phyloP scores from a whole-genome alignment of 2,888 invertebrate genomes.

The Torymus aiolomorphi region DNA sequence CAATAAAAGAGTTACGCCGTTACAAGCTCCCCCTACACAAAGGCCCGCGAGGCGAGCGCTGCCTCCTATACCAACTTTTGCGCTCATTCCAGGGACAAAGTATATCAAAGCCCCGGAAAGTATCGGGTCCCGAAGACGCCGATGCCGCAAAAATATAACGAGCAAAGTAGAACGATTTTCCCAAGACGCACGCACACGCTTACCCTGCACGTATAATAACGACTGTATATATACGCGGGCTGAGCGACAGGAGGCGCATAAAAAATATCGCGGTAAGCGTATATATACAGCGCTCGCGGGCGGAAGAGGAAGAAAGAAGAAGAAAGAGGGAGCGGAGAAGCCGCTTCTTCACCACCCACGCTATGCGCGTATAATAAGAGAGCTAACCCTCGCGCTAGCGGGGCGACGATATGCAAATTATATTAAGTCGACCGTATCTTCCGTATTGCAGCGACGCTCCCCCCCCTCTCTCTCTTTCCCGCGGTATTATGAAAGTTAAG shows the following conservation, averaged over 20 bases:
- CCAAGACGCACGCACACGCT: no score
- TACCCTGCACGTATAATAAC: neutral
- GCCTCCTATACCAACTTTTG: neutral
- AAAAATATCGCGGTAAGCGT: conserved; percentile 16
- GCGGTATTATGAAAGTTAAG: conserved; percentile 73
- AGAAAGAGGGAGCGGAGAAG: neutral
- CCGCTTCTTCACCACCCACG: neutral
- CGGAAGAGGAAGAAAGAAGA: neutral
- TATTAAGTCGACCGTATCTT: conserved; percentile 67
- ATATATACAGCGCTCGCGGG: neutral
- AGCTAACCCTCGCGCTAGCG: conserved; percentile 41
- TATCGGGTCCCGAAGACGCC: neutral
- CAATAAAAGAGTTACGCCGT: no score
- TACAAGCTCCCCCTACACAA: no score
- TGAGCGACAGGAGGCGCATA: conserved; percentile 25
- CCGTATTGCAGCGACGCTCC: conserved; percentile 63
- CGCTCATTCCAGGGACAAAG: neutral
- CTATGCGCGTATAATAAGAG: conserved; percentile 31
- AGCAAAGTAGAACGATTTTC: conserved; percentile 28
- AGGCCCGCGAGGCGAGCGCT: neutral
- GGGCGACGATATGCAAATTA: conserved; percentile 69
- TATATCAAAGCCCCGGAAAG: neutral
- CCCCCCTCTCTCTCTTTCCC: conserved; percentile 57
- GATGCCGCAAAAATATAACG: conserved; percentile 26
- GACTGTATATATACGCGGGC: neutral